These are phyloP conservation scores for Cebidichthys violaceus DNA, from an alignment of 2,113 vertebrate species.

Conservation along the genomic window DNA sequence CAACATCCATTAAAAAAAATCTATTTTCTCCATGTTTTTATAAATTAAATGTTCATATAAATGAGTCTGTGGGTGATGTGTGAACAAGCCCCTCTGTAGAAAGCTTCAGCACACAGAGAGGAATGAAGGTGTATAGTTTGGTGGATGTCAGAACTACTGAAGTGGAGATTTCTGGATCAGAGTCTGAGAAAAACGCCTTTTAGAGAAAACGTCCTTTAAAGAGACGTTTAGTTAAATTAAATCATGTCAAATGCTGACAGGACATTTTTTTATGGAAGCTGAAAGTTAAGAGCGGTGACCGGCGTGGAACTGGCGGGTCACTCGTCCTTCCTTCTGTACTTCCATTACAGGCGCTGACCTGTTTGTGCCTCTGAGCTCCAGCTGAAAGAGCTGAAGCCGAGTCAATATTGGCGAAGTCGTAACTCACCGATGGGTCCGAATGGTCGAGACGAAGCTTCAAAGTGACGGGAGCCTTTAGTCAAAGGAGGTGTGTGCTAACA, in stretches of 20 bases:
- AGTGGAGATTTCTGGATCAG: too few relatives aligned
- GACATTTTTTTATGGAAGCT: not conserved
- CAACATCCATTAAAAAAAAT: not conserved
- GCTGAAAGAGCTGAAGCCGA: slow-evolving; percentile 53
- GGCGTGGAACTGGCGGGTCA: not conserved
- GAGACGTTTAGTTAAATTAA: too few relatives aligned
- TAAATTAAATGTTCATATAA: not conserved
- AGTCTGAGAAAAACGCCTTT: too few relatives aligned
- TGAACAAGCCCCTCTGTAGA: not conserved
- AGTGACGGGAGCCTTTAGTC: slow-evolving; percentile 53
- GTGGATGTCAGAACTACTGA: too few relatives aligned
- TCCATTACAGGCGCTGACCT: slow-evolving; percentile 49
- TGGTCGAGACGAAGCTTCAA: slow-evolving; percentile 37
- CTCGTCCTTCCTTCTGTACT: slow-evolving; percentile 55
- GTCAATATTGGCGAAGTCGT: slow-evolving; percentile 73
- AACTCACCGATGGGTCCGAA: slow-evolving; percentile 62
- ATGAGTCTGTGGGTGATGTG: not conserved
- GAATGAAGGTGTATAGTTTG: too few relatives aligned
- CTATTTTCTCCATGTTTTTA: not conserved
- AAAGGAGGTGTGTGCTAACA: slow-evolving; percentile 53
- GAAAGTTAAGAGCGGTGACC: not conserved
- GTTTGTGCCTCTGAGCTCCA: slow-evolving; percentile 52
- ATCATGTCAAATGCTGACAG: not conserved
- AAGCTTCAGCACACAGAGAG: not conserved
- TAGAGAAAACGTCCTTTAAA: too few relatives aligned